A percentile compares a stretch with the other conserved stretches of the same genome.
Evolutionary conservation across 1,140 invertebrate species (phyloP).

Genomic region (Diorhabda sublineata): DNA sequence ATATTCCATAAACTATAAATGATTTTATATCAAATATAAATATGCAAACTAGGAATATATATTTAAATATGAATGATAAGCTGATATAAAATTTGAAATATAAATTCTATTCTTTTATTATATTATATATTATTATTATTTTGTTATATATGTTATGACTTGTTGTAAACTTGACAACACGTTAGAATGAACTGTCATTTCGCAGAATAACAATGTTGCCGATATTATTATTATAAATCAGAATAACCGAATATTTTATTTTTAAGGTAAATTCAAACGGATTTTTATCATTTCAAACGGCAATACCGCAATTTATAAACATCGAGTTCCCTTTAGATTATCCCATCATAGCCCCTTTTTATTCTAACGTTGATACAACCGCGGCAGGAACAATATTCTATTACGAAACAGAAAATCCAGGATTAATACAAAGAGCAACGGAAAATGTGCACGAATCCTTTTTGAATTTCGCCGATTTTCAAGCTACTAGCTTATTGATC

Average conservation of each 20-base stretch:
- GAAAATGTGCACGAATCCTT: constrained; percentile 68
- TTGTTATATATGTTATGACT: too few species aligned
- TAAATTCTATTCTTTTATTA: too few species aligned
- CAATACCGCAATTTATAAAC: constrained; percentile 80
- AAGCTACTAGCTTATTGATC: constrained; percentile 56
- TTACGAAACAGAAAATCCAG: constrained; percentile 65
- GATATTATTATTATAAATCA: too few species aligned
- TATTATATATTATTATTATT: too few species aligned
- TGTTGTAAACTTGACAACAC: too few species aligned
- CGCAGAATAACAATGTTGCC: too few species aligned
- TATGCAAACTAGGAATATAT: too few species aligned
- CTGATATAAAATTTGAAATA: too few species aligned
- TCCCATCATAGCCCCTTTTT: constrained; percentile 85
- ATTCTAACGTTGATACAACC: constrained; percentile 85
- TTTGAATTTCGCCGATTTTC: constrained; percentile 62
- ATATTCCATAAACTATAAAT: too few species aligned
- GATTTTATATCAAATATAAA: too few species aligned
- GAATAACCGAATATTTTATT: background rate
- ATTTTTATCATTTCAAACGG: constrained; percentile 81
- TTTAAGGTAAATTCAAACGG: constrained; percentile 86
- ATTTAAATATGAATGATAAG: too few species aligned
- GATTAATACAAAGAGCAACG: constrained; percentile 61
- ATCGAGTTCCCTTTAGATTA: constrained; percentile 86
- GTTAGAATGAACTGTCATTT: too few species aligned
- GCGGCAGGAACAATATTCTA: constrained; percentile 70